Conservation (phyloP, 2,797 vertebrate genomes). For the Falco berigora region DNA sequence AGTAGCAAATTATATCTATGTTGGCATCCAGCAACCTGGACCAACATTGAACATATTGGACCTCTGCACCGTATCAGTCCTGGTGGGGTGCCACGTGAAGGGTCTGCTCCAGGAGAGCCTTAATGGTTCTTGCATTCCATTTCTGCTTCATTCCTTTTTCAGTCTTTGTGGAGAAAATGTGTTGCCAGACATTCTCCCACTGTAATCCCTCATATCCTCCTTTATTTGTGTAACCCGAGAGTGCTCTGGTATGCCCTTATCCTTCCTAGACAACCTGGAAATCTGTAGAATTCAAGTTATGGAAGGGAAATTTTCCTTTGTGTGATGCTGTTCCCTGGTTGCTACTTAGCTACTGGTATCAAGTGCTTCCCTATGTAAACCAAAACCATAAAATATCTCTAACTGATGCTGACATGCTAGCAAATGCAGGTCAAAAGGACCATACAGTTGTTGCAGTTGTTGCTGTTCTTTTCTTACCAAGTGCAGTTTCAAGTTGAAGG, state of each 20-base stretch:
- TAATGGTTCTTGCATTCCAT: background rate
- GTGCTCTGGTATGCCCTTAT: background rate
- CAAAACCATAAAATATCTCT: background rate
- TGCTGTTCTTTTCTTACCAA: background rate
- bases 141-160: background rate
- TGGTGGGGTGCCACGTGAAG: background rate
- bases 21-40: background rate
- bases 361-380: background rate
- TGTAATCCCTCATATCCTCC: background rate
- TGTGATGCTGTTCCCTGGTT: background rate
- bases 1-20: background rate
- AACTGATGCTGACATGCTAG: background rate
- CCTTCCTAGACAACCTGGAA: background rate
- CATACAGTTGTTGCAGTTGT: background rate
- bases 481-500: background rate
- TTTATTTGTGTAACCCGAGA: background rate
- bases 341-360: background rate
- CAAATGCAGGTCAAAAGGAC: background rate
- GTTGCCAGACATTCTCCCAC: background rate
- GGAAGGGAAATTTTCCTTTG: background rate
- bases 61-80: background rate
- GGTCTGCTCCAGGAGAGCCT: background rate
- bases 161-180: background rate
- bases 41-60: background rate
- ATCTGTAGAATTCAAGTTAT: background rate